Percentiles rank a stretch among this genome's conserved stretches.
phyloP scores from a whole-genome alignment of 2,888 invertebrate genomes.

The Leptinotarsa tumamoca region DNA sequence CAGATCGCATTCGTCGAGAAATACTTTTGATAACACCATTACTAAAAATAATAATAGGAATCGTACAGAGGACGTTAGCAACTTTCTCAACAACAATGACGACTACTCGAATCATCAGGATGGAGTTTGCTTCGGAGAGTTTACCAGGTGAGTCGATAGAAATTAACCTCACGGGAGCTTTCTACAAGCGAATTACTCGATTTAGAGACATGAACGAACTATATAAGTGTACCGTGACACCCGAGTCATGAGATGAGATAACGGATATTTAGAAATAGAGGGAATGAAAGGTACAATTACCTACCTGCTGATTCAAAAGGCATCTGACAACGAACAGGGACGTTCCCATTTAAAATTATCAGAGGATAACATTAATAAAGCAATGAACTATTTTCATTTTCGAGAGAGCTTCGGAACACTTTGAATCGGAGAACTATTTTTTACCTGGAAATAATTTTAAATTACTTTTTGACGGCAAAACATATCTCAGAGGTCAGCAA shows the following conservation, averaged over 20 bases:
- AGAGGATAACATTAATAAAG: neutral
- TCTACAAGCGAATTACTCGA: neutral
- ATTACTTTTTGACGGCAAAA: too few relatives aligned
- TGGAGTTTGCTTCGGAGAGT: constrained; percentile 23
- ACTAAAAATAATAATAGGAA: constrained; percentile 35
- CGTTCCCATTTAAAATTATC: neutral
- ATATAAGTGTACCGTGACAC: neutral
- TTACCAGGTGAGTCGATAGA: constrained; percentile 22
- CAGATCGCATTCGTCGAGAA: constrained; percentile 34
- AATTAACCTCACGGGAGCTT: neutral
- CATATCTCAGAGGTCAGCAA: too few relatives aligned
- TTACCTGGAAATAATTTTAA: too few relatives aligned
- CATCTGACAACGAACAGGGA: neutral
- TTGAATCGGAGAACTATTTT: too few relatives aligned
- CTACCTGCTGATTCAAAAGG: neutral
- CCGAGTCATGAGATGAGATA: constrained; percentile 18
- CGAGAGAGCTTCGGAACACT: too few relatives aligned
- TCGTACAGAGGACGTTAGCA: constrained; percentile 3
- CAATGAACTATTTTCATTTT: too few relatives aligned
- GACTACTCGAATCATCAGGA: constrained; percentile 13
- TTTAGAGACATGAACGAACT: neutral
- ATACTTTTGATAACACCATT: constrained; percentile 31
- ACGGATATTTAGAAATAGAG: constrained; percentile 14
- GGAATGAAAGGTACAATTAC: neutral
- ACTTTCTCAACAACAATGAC: constrained; percentile 21